Evolutionary conservation across 2,113 vertebrate genomes (phyloP).

Genomic region (Podarcis muralis): DNA sequence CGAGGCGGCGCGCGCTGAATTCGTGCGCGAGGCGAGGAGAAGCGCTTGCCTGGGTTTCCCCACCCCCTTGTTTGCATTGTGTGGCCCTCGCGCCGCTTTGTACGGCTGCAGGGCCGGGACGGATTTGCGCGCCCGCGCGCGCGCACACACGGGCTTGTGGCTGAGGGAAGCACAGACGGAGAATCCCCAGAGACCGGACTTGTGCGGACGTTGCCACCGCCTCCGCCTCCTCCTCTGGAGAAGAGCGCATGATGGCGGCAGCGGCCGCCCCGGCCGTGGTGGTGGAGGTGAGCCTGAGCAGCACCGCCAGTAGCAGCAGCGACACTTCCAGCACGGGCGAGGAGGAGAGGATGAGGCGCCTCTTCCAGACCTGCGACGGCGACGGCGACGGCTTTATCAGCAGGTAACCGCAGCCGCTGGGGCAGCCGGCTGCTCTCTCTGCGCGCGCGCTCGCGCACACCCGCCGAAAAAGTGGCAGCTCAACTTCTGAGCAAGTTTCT

Average conservation of each 20-base stretch:
- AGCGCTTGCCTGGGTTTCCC: neutral
- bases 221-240: neutral
- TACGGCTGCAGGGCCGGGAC: neutral
- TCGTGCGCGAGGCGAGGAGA: slow-evolving; percentile 16
- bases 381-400: slow-evolving; percentile 82
- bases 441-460: no score
- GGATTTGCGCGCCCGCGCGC: neutral
- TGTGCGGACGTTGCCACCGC: neutral
- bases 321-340: slow-evolving; percentile 83
- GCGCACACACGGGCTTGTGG: neutral
- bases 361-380: slow-evolving; percentile 85
- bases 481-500: slow-evolving; percentile 44
- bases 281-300: slow-evolving; percentile 62
- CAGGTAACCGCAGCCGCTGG: slow-evolving; percentile 71
- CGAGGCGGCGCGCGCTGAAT: slow-evolving; percentile 7
- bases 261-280: slow-evolving; percentile 51
- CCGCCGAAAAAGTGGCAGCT: neutral
- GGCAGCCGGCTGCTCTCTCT: neutral
- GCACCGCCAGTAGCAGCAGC: slow-evolving; percentile 73
- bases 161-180: neutral
- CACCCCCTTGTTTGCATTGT: slow-evolving; percentile 1
- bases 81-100: neutral
- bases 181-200: neutral
- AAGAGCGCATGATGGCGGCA: slow-evolving; percentile 76
- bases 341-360: slow-evolving; percentile 80